Conservation (phyloP, 2,113 vertebrate genomes). For the Mustela nigripes region DNA sequence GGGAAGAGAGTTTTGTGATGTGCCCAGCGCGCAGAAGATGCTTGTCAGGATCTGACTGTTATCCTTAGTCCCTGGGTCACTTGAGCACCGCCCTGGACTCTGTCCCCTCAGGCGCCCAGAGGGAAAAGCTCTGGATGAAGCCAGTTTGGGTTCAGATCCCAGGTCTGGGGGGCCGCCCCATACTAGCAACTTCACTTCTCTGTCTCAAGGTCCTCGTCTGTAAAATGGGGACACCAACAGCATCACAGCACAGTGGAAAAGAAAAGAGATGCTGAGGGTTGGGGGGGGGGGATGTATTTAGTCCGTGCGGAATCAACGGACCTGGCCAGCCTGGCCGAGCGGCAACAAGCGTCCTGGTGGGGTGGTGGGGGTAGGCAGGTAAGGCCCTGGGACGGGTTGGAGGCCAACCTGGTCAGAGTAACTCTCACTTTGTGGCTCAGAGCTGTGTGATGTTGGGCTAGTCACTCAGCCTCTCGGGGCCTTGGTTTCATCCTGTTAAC, state of each 20-base stretch:
- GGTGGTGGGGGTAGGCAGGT: background rate
- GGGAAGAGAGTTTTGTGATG: background rate
- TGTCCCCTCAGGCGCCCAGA: fast-evolving
- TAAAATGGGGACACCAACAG: background rate
- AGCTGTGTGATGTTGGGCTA: background rate
- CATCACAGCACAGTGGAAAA: background rate
- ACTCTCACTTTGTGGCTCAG: background rate
- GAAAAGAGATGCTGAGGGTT: background rate
- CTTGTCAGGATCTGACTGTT: background rate
- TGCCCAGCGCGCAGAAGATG: background rate
- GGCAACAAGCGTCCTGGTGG: fast-evolving
- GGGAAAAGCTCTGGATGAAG: background rate
- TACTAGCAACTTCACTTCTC: background rate
- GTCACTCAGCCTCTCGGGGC: background rate
- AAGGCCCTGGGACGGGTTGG: background rate
- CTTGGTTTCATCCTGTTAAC: background rate
- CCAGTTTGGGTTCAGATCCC: background rate
- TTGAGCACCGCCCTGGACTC: background rate
- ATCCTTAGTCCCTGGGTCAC: background rate
- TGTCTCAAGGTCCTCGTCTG: background rate
- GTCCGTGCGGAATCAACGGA: fast-evolving
- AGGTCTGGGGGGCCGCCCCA: background rate
- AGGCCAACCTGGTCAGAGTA: background rate
- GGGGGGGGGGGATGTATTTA: background rate
- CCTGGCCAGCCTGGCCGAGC: background rate